Evolutionary conservation across 1,140 invertebrate species (phyloP).

Genomic region (Aphelenchoides besseyi): DNA sequence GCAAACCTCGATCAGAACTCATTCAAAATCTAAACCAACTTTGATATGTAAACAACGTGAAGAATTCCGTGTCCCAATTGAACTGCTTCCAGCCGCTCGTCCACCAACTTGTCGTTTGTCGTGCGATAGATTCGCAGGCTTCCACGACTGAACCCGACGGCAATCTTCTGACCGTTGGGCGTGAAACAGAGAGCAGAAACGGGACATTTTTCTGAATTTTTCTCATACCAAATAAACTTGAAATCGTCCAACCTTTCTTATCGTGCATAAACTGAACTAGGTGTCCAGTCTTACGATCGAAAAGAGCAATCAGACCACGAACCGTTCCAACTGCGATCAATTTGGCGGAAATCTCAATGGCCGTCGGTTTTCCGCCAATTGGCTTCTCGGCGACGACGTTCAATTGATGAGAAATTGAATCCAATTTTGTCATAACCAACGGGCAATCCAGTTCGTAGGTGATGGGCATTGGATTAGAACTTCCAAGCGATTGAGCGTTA

Average conservation of each 20-base stretch:
- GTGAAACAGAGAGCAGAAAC: conserved; percentile 44
- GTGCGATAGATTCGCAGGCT: conserved; percentile 30
- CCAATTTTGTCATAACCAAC: conserved; percentile 29
- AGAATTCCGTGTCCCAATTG: conserved; percentile 50
- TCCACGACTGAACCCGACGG: conserved; percentile 36
- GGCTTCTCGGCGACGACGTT: conserved; percentile 30
- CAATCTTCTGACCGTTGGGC: conserved; percentile 14
- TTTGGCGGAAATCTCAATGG: conserved; percentile 19
- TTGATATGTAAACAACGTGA: conserved; percentile 41
- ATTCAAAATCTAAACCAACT: conserved; percentile 16
- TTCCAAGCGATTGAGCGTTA: conserved; percentile 1
- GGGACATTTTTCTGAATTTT: conserved; percentile 36
- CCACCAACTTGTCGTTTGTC: conserved; percentile 29
- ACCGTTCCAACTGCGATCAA: conserved; percentile 41
- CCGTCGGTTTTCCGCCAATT: conserved; percentile 35
- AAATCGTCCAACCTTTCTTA: conserved; percentile 25
- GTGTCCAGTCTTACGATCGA: conserved; percentile 23
- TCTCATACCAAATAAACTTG: neutral
- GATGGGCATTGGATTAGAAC: conserved; percentile 24
- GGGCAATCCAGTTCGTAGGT: conserved; percentile 35
- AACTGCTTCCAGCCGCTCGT: conserved; percentile 27
- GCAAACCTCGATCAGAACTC: conserved; percentile 17
- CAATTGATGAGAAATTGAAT: conserved; percentile 42
- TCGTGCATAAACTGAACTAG: conserved; percentile 28
- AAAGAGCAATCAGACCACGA: conserved; percentile 32